A percentile compares a stretch with the other conserved stretches of the same genome.
phyloP scores from a whole-genome alignment of 2,113 vertebrate genomes.

The Columbina picui region DNA sequence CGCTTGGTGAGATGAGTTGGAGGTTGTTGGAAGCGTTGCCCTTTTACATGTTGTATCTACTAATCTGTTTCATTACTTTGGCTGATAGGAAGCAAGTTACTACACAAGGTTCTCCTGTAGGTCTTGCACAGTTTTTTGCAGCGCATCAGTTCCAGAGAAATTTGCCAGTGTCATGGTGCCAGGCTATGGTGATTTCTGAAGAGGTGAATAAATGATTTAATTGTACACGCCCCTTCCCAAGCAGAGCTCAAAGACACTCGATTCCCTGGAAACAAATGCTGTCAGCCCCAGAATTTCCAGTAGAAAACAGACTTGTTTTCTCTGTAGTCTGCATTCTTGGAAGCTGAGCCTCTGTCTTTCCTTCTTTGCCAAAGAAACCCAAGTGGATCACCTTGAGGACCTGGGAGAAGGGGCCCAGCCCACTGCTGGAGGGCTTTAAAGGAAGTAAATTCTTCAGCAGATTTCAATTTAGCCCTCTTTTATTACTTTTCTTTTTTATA shows the following conservation, averaged over 20 bases:
- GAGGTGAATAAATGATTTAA: background rate
- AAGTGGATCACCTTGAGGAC: conserved; percentile 31
- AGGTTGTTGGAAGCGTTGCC: background rate
- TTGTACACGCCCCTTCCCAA: background rate
- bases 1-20: background rate
- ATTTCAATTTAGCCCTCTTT: conserved; percentile 74
- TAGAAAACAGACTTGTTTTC: background rate
- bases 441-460: conserved; percentile 68
- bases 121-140: background rate
- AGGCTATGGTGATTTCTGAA: background rate
- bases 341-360: background rate
- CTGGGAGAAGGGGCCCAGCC: conserved; percentile 27
- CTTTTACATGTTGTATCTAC: background rate
- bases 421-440: conserved; percentile 42
- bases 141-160: background rate
- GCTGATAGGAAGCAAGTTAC: background rate
- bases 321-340: background rate
- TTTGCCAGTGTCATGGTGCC: background rate
- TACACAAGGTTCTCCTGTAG: background rate
- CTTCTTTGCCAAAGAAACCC: conserved; percentile 36
- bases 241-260: background rate
- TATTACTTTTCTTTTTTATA: conserved; percentile 79
- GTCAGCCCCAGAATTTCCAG: background rate
- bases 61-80: background rate
- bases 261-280: background rate